These are phyloP conservation scores for Drosophila tani DNA, from an alignment of 1,140 invertebrate species.

Conservation along the genomic window DNA sequence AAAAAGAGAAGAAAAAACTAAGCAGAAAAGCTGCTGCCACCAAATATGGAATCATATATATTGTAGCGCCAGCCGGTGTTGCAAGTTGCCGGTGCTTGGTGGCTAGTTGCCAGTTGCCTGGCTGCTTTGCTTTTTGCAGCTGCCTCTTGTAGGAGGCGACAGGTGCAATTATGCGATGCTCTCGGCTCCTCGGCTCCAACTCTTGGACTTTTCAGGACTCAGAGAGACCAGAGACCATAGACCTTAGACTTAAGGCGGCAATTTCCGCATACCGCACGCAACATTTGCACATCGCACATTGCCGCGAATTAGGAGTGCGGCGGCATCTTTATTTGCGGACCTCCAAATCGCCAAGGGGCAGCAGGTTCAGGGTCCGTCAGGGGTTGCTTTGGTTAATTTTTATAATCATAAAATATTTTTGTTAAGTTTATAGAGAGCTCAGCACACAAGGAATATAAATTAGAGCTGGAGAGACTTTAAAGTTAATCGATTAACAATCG, in stretches of 20 bases:
- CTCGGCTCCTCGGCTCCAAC: conserved; percentile 11
- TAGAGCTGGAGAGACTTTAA: too few species aligned
- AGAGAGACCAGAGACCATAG: neutral
- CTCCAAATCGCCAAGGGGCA: neutral
- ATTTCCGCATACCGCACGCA: conserved; percentile 71
- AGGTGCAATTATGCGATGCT: conserved; percentile 71
- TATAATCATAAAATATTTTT: neutral
- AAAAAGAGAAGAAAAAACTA: conserved; percentile 3
- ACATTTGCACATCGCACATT: conserved; percentile 44
- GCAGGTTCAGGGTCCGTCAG: too few species aligned
- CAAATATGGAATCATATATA: conserved; percentile 67
- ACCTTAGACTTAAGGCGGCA: conserved; percentile 35
- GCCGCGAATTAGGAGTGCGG: conserved; percentile 16
- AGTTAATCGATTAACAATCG: too few species aligned
- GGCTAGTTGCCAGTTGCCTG: conserved; percentile 3
- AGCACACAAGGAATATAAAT: too few species aligned
- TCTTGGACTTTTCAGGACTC: neutral
- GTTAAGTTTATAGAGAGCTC: too few species aligned
- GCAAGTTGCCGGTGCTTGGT: conserved; percentile 17
- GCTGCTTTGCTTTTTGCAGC: conserved; percentile 38
- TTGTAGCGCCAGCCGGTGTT: conserved; percentile 56
- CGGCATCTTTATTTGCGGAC: conserved; percentile 9
- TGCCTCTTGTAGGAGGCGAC: conserved; percentile 72
- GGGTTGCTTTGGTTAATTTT: neutral
- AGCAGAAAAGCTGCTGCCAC: conserved; percentile 29